phyloP scores from a whole-genome alignment of 2,113 vertebrate genomes.

The Coryphaenoides rupestris region DNA sequence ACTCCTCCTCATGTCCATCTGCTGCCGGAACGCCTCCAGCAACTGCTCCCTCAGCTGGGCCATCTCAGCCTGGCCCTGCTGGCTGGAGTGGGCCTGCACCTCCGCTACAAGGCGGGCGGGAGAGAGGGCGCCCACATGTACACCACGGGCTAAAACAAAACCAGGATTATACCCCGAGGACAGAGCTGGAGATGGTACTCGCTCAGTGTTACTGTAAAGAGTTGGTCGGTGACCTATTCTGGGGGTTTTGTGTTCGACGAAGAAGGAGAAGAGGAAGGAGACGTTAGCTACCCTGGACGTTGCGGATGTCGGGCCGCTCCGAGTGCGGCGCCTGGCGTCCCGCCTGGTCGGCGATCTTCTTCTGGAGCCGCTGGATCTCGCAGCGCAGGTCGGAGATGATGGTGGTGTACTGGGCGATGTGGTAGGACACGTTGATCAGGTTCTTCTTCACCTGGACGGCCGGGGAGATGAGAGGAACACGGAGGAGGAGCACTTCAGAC shows the following conservation, averaged over 20 bases:
- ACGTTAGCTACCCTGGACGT: slow-evolving; percentile 78
- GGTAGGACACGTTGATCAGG: slow-evolving; percentile 83
- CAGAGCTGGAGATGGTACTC: no score
- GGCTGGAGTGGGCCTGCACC: slow-evolving; percentile 78
- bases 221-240: no score
- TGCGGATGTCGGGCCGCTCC: slow-evolving; percentile 72
- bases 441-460: slow-evolving; percentile 82
- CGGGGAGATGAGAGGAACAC: slow-evolving; percentile 6
- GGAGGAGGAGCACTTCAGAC: no score
- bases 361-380: slow-evolving; percentile 82
- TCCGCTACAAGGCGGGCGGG: slow-evolving; percentile 67
- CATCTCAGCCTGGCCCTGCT: slow-evolving; percentile 72
- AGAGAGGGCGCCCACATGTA: no score
- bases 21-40: slow-evolving; percentile 79
- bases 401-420: slow-evolving; percentile 86
- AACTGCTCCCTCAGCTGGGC: slow-evolving; percentile 81
- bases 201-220: no score
- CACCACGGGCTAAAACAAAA: no score
- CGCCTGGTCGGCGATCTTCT: slow-evolving; percentile 78
- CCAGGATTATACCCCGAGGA: no score
- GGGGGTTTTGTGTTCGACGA: no score
- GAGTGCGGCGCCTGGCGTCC: slow-evolving; percentile 54
- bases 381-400: slow-evolving; percentile 84
- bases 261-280: no score
- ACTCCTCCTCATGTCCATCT: slow-evolving; percentile 81